Base-by-base conservation (phyloP, 35 echinoderm and acorn worm genomes). In the Strongylocentrotus purpuratus region DNA sequence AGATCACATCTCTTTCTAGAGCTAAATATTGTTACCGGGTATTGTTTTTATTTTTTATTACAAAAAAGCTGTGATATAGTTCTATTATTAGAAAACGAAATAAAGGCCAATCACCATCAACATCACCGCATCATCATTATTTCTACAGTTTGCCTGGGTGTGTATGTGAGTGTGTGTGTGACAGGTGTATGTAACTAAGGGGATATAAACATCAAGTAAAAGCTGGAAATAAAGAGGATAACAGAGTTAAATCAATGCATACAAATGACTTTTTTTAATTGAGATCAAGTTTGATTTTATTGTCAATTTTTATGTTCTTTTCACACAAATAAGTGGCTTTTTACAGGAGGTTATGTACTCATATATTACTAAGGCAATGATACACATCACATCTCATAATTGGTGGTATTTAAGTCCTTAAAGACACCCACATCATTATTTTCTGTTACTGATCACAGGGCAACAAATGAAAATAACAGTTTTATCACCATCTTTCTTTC, bases 361-460 rank as follows among this genome's bases (percentile, higher is more conserved):
- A 78, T 78, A n/a, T 78, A 78, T 78, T 78, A 78, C 65, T 78
- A 78, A 78, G 65, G 65, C 65, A 78, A 78, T 78, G 20, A 78
- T n/a, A 78, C 22, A n/a, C n/a, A 8, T 78, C 28, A 78, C 6
- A 78, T 28, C 65, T 78, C 65, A 78, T 4, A 78, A 78, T 28
- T 78, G 65, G 22, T 78, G 61, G 61, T 71, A 71, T 71, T 71
- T 28, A 25, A 71, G 20, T 78, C n/a, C 28, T 22, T n/a, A 78
- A 22, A 28, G 2, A 78, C 7, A 70, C 2, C 18, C 8, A 78
- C 65, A 78, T 28, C 18, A 59, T 59, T 59, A 59, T 59, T 41
- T 55, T 55, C 50, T 55, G 15, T 15, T 12, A 55, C 50, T 55
- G 11, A 55, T 55, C 50, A 55, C 50, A 55, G 50, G 50, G 10